These are phyloP conservation scores for Artibeus lituratus DNA, from an alignment of 2,797 vertebrate genomes.

Conservation along the genomic window DNA sequence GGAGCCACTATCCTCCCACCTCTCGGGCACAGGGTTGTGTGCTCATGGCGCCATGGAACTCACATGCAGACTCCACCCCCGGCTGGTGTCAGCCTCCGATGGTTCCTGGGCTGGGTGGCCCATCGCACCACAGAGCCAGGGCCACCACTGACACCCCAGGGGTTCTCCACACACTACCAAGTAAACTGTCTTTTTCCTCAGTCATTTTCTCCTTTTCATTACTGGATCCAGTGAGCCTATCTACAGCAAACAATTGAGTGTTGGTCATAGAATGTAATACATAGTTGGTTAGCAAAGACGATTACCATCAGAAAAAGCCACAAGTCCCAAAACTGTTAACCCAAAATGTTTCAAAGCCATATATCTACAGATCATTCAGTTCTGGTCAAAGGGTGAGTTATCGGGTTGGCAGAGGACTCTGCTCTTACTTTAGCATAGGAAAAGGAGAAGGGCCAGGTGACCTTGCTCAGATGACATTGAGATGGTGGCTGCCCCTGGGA, in stretches of 20 bases:
- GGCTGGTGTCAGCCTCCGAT: not conserved
- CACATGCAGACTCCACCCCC: accelerated
- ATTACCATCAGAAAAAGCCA: not conserved
- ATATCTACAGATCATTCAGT: not conserved
- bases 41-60: not conserved
- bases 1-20: not conserved
- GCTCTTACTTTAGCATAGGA: not conserved
- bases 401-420: not conserved
- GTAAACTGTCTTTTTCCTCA: not conserved
- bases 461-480: not conserved
- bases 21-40: not conserved
- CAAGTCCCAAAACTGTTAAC: not conserved
- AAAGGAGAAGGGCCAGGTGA: not conserved
- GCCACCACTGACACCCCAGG: not conserved
- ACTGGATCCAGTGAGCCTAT: not conserved
- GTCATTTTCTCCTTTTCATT: not conserved
- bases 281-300: not conserved
- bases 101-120: not conserved
- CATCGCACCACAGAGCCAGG: not conserved
- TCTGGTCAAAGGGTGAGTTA: not conserved
- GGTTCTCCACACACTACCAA: not conserved
- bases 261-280: not conserved
- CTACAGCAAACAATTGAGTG: not conserved
- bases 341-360: not conserved
- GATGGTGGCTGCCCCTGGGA: not conserved